Base-by-base conservation (phyloP, 2,888 invertebrate species). In the Drosophila differens region DNA sequence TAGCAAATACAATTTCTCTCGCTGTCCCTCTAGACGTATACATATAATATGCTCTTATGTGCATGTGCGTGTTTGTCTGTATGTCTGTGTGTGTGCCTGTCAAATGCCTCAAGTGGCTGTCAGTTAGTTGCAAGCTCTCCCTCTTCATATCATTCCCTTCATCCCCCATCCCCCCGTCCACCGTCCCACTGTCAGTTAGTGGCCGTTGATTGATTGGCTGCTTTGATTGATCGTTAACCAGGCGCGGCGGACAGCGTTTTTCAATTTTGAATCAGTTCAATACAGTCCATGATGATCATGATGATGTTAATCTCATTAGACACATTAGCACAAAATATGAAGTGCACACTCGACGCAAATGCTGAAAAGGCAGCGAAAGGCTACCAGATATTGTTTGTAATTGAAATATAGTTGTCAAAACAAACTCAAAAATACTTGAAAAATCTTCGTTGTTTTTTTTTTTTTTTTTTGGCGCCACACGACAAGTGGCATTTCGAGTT, bases 321-420 rank as follows among this genome's bases (percentile, higher is more conserved):
- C 76, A 55, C 66, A 71, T 53, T 65, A 77, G 58, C 41, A 60
- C 54, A 62, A 57, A 32, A 47, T 28, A 51, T 54, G 10, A 54
- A 44, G 47, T 30, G 35, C 55, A 44, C 52, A 37, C 60, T 58
- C 32, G 54, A 41, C 39, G 30, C 58, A 65, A 57, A 60, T 64
- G 60, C 44, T 55, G 39, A 49, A 58, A 52, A 57, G 57, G 12
- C 51, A 61, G 44, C 55, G 61, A 59, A 57, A 70, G 52, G 54
- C 60, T 67, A 30, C 35, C 30, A 71, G 53, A 63, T 67, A 64
- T 58, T 67, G 61, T 64, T 30, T 60, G 47, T 44, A 60, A 70
- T 77, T 67, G 74, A 78, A 78, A 78, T 78, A 67, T 67, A 78
- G 78, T 78, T 78, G 78, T 78, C 78, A 78, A 78, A 78, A 74